These are phyloP conservation scores for Cremastinae sp. DNA, from an alignment of 2,888 invertebrate species.

Conservation along the genomic window DNA sequence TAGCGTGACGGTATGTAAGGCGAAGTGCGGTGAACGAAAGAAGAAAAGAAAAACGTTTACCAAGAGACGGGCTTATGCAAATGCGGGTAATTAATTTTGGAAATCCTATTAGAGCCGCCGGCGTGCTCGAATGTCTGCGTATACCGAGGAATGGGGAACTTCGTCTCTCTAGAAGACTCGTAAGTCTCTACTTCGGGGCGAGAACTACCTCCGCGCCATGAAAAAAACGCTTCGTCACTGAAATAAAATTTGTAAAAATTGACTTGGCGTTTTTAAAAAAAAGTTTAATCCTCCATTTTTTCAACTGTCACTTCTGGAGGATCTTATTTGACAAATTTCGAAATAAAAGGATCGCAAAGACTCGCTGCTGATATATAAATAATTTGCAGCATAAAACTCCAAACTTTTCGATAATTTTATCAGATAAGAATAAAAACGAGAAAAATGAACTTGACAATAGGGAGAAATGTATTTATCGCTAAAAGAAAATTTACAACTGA, in stretches of 20 bases:
- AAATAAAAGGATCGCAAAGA: neutral
- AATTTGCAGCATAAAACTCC: no score
- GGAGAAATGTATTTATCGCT: no score
- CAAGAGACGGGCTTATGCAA: slow-evolving; percentile 72
- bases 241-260: slow-evolving; percentile 12
- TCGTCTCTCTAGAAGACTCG: slow-evolving; percentile 34
- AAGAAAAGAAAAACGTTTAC: slow-evolving; percentile 64
- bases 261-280: neutral
- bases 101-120: slow-evolving; percentile 73
- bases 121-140: slow-evolving; percentile 26
- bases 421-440: neutral
- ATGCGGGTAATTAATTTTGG: slow-evolving; percentile 76
- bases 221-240: slow-evolving; percentile 32
- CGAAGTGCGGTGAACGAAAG: slow-evolving; percentile 2
- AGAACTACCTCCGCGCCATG: slow-evolving; percentile 16
- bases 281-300: neutral
- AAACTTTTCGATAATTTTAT: no score
- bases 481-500: no score
- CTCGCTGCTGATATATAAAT: neutral
- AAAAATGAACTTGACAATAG: neutral
- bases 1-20: neutral
- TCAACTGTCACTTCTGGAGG: neutral
- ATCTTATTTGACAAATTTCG: neutral
- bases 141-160: slow-evolving; percentile 39
- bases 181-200: slow-evolving; percentile 30